Base-by-base conservation (phyloP, 2,113 vertebrate species). In the Anser brachyrhynchus region DNA sequence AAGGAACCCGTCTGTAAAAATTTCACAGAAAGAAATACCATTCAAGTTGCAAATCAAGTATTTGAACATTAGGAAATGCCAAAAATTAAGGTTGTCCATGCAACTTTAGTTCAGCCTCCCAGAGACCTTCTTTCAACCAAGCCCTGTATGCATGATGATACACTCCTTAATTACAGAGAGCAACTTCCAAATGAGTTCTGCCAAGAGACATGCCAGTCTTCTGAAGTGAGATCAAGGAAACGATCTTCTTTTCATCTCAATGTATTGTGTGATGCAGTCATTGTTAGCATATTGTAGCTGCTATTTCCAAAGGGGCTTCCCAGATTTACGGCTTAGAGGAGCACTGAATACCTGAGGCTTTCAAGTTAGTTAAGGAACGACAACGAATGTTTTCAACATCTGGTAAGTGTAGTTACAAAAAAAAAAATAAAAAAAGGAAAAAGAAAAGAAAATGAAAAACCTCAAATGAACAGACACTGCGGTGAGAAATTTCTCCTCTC, bases 171-270 rank as follows among this genome's bases (percentile, higher is more conserved):
- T 95, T 96, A 96, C 82, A 75, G 83, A 78, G 58, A 96, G 71
- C 80, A 93, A 96, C 73, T 96, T 91, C 71, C 75, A 91, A 92
- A 96, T 88, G 67, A 93, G 58, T 93, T 95, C 94, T 97, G 94
- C 93, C 91, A 95, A 78, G 44, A 97, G 92, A 95, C 87, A 95
- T 6, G 6, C 62, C 76, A 71, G 64, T 51, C 78, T 95, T 94
- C 67, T 91, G 73, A 93, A 95, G 76, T 52, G 81, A 90, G 67
- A 84, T 85, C 81, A 94, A 97, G 96, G 85, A 81, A 95, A 75
- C 8, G 1, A 72, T 82, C 88, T 96, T 71, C 65, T 92, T 92
- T 89, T 96, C 90, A 96, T 96, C 93, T 79, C 29, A 15, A 22
- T 0, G 1, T 69, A 49, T 89, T 79, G 84, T 96, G 78, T 85